phyloP scores from a whole-genome alignment of 2,888 invertebrate genomes.

The Leucoma salicis region DNA sequence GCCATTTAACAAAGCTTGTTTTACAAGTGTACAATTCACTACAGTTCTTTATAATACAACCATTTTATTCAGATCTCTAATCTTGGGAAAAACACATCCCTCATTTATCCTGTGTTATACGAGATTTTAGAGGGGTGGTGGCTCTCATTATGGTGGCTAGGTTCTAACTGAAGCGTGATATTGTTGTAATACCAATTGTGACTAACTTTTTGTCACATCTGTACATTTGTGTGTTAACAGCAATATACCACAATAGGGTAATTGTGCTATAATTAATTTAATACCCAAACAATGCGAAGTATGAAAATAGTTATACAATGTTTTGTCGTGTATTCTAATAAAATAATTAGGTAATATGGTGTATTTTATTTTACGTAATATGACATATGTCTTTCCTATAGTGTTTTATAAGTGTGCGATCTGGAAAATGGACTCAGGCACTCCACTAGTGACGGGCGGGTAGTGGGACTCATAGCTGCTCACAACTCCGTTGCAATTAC shows the following conservation, averaged over 20 bases:
- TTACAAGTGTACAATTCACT: constrained; percentile 81
- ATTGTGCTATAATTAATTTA: constrained; percentile 31
- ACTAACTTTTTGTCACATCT: constrained; percentile 72
- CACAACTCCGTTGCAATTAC: no score
- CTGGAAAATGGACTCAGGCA: no score
- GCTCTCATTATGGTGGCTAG: constrained; percentile 61
- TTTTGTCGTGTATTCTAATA: no score
- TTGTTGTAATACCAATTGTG: constrained; percentile 78
- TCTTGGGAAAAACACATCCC: constrained; percentile 43
- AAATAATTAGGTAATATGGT: no score
- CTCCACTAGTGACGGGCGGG: no score
- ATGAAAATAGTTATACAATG: constrained; percentile 18
- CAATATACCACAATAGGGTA: constrained; percentile 52
- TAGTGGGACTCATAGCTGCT: no score
- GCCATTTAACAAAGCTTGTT: constrained; percentile 73
- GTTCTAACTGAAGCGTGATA: constrained; percentile 70
- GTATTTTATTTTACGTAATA: no score
- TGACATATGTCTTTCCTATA: no score
- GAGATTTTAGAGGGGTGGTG: constrained; percentile 34
- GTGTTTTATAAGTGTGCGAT: no score
- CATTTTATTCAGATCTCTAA: constrained; percentile 62
- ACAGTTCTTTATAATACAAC: constrained; percentile 76
- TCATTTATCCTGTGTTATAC: constrained; percentile 33
- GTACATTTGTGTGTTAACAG: constrained; percentile 65
- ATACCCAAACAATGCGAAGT: constrained; percentile 21